Evolutionary conservation across 2,888 invertebrate genomes (phyloP), one percentile per base, ranked within the genome.

Genomic region (Ornithoptera alexandrae): DNA sequence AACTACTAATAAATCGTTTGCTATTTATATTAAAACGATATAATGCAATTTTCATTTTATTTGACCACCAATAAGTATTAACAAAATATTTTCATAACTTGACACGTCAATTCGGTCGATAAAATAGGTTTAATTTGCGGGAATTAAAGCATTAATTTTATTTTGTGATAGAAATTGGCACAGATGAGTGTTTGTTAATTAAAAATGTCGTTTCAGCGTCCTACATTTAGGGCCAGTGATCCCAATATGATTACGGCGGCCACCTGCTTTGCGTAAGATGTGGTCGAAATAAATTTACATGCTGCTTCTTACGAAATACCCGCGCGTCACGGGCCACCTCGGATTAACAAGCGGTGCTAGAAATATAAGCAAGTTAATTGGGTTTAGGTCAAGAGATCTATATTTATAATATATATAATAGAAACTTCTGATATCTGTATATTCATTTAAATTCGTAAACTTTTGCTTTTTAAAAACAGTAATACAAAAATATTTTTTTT

Each of bases 241-340:
- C 42, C 62, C 50, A 56, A 66, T 68, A 71, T 67, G 68, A 58
- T 65, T 69, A 53, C 57, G 24, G 46, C 59, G 60, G 62, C 67
- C 70, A 70, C 65, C 64, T 58, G 67, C 72, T 79, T 90, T 90
- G 86, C 89, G 90, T 84, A 90, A 90, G 83, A 78, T 79, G 76
- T 76, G 78, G 79, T 83, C 78, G 81, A 86, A 87, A 87, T 89
- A 88, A 85, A 86, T 81, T 77, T 79, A 81, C 79, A 81, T 80
- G 79, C 71, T 74, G 75, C 71, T 73, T 75, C 73, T 79, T 81
- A 76, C 79, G 87, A 85, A 87, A 84, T 79, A 78, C 75, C 75
- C 78, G 72, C 75, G 78, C 84, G 83, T 83, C 84, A 83, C 80
- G 75, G 79, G 77, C 75, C 72, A 77, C 77, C 78, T 79, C 74